phyloP scores from a whole-genome alignment of 1,140 invertebrate species.

The Lineus longissimus region DNA sequence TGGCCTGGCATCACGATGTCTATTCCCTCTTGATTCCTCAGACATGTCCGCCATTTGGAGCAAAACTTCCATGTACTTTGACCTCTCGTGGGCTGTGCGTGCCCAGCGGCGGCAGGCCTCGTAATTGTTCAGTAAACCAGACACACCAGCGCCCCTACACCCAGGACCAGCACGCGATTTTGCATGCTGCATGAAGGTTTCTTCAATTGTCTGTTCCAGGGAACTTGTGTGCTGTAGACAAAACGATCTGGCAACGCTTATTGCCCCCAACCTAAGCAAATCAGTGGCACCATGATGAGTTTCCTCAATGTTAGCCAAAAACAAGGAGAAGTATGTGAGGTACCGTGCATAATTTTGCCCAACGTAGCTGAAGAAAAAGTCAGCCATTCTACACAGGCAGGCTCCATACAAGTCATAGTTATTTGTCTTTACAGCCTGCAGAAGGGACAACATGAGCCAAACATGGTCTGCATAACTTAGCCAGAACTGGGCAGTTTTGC shows the following conservation, averaged over 20 bases:
- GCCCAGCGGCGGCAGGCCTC: not conserved
- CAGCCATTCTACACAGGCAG: slow-evolving; percentile 16
- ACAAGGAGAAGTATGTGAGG: slow-evolving; percentile 24
- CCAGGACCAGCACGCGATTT: slow-evolving; percentile 8
- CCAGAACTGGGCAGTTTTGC: slow-evolving; percentile 25
- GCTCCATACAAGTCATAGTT: slow-evolving; percentile 20
- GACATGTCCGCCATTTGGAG: not conserved
- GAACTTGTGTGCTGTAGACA: slow-evolving; percentile 22
- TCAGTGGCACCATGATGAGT: slow-evolving; percentile 21
- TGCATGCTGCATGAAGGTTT: slow-evolving; percentile 21
- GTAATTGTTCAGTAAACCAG: not conserved
- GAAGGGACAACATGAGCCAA: slow-evolving; percentile 17
- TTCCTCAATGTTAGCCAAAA: slow-evolving; percentile 23
- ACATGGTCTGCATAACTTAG: slow-evolving; percentile 24
- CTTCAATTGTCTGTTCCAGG: slow-evolving; percentile 18
- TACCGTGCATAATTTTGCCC: slow-evolving; percentile 25
- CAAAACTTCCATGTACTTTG: not conserved
- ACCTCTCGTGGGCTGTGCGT: not conserved
- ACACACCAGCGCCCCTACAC: not conserved
- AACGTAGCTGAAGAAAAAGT: slow-evolving; percentile 28
- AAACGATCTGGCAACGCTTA: slow-evolving; percentile 26
- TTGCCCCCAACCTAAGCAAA: slow-evolving; percentile 16
- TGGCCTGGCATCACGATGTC: slow-evolving; percentile 19
- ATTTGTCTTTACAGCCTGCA: slow-evolving; percentile 24
- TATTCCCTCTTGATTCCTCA: not conserved